phyloP scores from a whole-genome alignment of 2,113 vertebrate species.

The Vulpes vulpes region DNA sequence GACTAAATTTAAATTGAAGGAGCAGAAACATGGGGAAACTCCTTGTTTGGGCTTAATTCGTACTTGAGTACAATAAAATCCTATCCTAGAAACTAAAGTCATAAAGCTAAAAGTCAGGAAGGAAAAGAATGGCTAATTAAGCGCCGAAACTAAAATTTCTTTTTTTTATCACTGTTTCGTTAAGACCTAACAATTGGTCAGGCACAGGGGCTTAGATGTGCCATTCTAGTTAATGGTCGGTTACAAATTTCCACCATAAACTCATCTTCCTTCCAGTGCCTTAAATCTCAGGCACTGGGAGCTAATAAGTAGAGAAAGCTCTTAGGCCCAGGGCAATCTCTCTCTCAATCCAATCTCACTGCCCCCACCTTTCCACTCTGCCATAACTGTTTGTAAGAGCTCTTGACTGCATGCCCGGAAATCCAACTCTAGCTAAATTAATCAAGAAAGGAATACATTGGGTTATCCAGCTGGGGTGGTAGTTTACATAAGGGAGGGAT shows the following conservation, averaged over 20 bases:
- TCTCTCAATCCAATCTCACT: not conserved
- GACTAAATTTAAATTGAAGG: conserved; percentile 70
- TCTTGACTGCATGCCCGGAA: not conserved
- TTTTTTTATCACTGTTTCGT: conserved; percentile 68
- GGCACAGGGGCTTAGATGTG: conserved; percentile 27
- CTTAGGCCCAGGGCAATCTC: conserved; percentile 4
- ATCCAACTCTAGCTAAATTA: not conserved
- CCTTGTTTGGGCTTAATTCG: conserved; percentile 75
- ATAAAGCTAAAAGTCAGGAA: conserved; percentile 83
- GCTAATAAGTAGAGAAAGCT: conserved; percentile 58
- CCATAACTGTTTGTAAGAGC: not conserved
- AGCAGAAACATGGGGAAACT: conserved; percentile 47
- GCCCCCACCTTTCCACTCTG: too few relatives aligned
- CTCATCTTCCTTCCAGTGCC: conserved; percentile 50
- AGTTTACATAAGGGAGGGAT: not conserved
- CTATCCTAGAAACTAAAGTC: conserved; percentile 77
- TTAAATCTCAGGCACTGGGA: conserved; percentile 42
- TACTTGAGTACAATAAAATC: conserved; percentile 79
- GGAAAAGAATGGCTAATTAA: conserved; percentile 84
- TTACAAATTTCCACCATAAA: conserved; percentile 67
- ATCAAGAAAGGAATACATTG: not conserved
- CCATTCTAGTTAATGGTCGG: conserved; percentile 67
- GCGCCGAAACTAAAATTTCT: conserved; percentile 70
- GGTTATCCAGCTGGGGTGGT: not conserved
- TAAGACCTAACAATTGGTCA: conserved; percentile 62